These are phyloP conservation scores for Mesoclemmys tuberculata DNA, from an alignment of 2,113 vertebrate genomes.

Conservation along the genomic window DNA sequence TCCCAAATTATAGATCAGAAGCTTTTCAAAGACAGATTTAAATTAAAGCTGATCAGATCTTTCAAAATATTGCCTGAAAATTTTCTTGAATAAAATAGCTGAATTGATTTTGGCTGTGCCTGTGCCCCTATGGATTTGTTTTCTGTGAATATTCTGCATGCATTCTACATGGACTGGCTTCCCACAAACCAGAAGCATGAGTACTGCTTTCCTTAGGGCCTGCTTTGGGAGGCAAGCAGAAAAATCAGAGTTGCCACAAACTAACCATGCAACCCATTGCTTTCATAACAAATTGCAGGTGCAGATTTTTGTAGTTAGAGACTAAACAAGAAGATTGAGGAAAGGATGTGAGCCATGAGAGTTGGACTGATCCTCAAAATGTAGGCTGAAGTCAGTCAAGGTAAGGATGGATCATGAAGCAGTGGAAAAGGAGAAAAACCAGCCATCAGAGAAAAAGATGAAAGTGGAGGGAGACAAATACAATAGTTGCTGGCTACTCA, in stretches of 20 bases:
- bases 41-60: background rate
- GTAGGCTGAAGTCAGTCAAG: background rate
- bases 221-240: background rate
- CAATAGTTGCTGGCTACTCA: background rate
- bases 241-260: background rate
- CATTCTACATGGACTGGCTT: background rate
- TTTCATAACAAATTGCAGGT: background rate
- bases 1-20: background rate
- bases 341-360: background rate
- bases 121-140: background rate
- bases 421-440: background rate
- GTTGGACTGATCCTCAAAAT: background rate
- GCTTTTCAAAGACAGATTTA: background rate
- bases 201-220: background rate
- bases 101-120: fast-evolving
- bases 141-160: fast-evolving
- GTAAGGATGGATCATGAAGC: background rate
- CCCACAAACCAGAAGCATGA: background rate
- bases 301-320: background rate
- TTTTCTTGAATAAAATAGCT: background rate
- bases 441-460: too few relatives aligned
- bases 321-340: background rate
- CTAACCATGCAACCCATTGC: background rate
- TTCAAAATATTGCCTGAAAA: background rate
- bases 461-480: background rate